These are phyloP conservation scores for Napeogenes inachia DNA, from an alignment of 2,888 invertebrate genomes.

Conservation along the genomic window DNA sequence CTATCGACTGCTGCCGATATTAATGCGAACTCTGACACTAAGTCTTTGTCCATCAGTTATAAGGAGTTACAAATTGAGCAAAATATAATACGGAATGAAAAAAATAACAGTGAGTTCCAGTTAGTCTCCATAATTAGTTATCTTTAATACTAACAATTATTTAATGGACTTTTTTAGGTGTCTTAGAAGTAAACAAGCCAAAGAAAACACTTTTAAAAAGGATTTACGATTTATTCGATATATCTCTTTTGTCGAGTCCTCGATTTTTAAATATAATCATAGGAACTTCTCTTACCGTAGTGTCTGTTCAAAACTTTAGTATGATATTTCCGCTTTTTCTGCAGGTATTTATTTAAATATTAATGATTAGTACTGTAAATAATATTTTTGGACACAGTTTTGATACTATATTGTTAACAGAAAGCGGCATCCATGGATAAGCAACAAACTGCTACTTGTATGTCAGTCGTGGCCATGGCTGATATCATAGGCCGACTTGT, in stretches of 20 bases:
- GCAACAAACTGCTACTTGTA: slow-evolving; percentile 80
- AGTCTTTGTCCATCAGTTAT: slow-evolving; percentile 44
- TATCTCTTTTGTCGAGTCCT: slow-evolving; percentile 79
- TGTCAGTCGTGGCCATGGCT: slow-evolving; percentile 83
- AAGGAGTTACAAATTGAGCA: slow-evolving; percentile 43
- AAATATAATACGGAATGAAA: slow-evolving; percentile 34
- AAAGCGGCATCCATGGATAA: slow-evolving; percentile 60
- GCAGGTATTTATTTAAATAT: slow-evolving; percentile 54
- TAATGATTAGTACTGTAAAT: neutral
- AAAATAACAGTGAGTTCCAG: slow-evolving; percentile 43
- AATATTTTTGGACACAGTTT: neutral
- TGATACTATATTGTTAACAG: slow-evolving; percentile 40
- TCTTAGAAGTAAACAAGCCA: slow-evolving; percentile 21
- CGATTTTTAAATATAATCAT: slow-evolving; percentile 82
- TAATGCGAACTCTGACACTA: slow-evolving; percentile 35
- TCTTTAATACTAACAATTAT: neutral
- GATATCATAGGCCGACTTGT: slow-evolving; percentile 82
- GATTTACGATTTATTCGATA: slow-evolving; percentile 76
- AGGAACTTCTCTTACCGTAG: slow-evolving; percentile 81
- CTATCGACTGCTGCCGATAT: slow-evolving; percentile 36
- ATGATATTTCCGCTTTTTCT: slow-evolving; percentile 84
- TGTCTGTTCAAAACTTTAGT: slow-evolving; percentile 83
- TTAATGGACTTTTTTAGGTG: slow-evolving; percentile 38
- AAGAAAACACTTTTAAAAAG: slow-evolving; percentile 46
- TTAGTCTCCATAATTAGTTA: neutral